Conservation (phyloP, 2,797 vertebrate genomes). For the Heliangelus exortis region DNA sequence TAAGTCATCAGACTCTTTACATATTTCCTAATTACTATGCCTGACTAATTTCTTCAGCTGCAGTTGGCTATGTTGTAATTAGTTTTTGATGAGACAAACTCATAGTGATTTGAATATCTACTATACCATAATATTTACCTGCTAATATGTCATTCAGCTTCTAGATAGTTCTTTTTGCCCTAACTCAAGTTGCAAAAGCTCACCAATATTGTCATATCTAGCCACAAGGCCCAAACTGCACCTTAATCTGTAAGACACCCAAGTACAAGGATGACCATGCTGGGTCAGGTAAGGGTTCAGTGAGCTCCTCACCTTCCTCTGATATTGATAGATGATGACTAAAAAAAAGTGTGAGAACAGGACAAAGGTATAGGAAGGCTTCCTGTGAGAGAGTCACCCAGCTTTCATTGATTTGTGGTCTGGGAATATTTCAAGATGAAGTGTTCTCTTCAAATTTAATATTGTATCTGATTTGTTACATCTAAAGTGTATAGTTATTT, state of each 20-base stretch:
- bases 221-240: neutral
- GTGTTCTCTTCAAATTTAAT: neutral
- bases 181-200: neutral
- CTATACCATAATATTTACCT: neutral
- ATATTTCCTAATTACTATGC: neutral
- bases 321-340: neutral
- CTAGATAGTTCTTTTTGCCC: neutral
- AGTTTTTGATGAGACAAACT: constrained; percentile 24
- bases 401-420: constrained; percentile 19
- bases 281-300: neutral
- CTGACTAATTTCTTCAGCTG: constrained; percentile 2
- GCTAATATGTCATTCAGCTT: neutral
- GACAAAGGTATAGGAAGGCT: neutral
- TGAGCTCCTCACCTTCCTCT: neutral
- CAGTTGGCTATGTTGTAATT: constrained; percentile 1
- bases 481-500: neutral
- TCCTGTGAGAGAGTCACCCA: neutral
- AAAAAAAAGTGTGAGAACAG: neutral
- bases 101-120: neutral
- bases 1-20: neutral
- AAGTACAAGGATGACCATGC: neutral
- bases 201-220: neutral
- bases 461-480: neutral
- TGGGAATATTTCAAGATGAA: constrained; percentile 14
- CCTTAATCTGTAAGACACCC: neutral